Conservation (phyloP, 2,888 invertebrate species). For the Trichopria drosophilae region DNA sequence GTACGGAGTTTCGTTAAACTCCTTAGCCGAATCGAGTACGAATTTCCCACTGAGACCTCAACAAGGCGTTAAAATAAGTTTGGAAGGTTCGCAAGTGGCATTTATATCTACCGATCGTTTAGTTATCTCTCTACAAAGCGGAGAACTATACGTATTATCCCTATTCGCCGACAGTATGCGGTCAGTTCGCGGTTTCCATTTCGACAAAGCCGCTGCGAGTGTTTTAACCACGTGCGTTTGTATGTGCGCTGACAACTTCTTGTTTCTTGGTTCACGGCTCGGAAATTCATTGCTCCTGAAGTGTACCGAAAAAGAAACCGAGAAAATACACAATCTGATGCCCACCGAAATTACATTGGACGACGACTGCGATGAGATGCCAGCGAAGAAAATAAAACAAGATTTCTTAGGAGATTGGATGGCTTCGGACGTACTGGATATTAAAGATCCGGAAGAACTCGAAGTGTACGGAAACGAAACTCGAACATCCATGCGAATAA, state of each 20-base stretch:
- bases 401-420: constrained; percentile 74
- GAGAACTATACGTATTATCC: constrained; percentile 91
- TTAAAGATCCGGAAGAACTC: constrained; percentile 82
- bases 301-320: constrained; percentile 85
- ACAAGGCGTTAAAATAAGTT: constrained; percentile 84
- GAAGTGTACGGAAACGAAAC: constrained; percentile 88
- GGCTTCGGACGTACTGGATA: constrained; percentile 79
- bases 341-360: constrained; percentile 49
- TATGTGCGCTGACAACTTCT: constrained; percentile 88
- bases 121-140: constrained; percentile 87
- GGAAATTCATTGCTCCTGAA: constrained; percentile 92
- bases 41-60: constrained; percentile 85
- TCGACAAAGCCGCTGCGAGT: constrained; percentile 93
- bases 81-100: constrained; percentile 86
- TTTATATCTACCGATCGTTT: constrained; percentile 83
- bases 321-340: constrained; percentile 65
- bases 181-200: constrained; percentile 87
- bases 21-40: constrained; percentile 84
- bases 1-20: constrained; percentile 92
- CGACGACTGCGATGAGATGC: constrained; percentile 56
- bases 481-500: constrained; percentile 81
- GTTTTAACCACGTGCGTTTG: constrained; percentile 93
- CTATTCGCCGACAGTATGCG: constrained; percentile 93
- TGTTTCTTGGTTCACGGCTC: constrained; percentile 93
- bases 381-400: constrained; percentile 64